A percentile compares a stretch with the other conserved stretches of the same genome.
phyloP scores from a whole-genome alignment of 1,140 invertebrate species.

The Monochamus saltuarius region DNA sequence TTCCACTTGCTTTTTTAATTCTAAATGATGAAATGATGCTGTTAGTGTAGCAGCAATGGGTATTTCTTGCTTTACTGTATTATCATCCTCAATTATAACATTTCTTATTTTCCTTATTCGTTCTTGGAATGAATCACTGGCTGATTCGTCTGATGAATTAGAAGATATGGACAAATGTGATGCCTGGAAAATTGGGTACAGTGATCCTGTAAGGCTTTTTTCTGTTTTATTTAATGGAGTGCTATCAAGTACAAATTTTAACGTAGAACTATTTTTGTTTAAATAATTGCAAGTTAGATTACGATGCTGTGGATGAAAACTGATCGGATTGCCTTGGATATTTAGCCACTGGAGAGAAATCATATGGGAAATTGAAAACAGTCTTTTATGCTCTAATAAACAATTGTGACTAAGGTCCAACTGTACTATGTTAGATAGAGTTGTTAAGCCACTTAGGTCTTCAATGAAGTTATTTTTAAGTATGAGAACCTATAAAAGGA shows the following conservation, averaged over 20 bases:
- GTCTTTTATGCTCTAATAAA: slow-evolving; percentile 59
- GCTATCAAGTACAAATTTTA: slow-evolving; percentile 62
- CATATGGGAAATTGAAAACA: slow-evolving; percentile 59
- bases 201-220: slow-evolving; percentile 52
- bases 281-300: slow-evolving; percentile 58
- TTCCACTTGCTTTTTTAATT: slow-evolving; percentile 61
- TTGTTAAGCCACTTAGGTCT: slow-evolving; percentile 47
- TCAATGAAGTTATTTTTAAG: slow-evolving; percentile 53
- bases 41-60: slow-evolving; percentile 11
- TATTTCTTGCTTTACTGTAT: slow-evolving; percentile 18
- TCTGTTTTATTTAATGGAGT: slow-evolving; percentile 57
- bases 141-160: slow-evolving; percentile 18
- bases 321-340: slow-evolving; percentile 63
- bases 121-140: slow-evolving; percentile 14
- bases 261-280: slow-evolving; percentile 56
- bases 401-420: slow-evolving; percentile 66
- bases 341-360: slow-evolving; percentile 57
- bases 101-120: slow-evolving; percentile 40
- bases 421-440: slow-evolving; percentile 57
- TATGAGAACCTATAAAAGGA: slow-evolving; percentile 38
- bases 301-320: slow-evolving; percentile 61
- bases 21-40: slow-evolving; percentile 54
- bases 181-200: slow-evolving; percentile 33
- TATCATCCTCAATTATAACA: slow-evolving; percentile 45
- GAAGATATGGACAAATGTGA: slow-evolving; percentile 6